Evolutionary conservation across 1,140 invertebrate species (phyloP).

Genomic region (Drosophila baimaii): DNA sequence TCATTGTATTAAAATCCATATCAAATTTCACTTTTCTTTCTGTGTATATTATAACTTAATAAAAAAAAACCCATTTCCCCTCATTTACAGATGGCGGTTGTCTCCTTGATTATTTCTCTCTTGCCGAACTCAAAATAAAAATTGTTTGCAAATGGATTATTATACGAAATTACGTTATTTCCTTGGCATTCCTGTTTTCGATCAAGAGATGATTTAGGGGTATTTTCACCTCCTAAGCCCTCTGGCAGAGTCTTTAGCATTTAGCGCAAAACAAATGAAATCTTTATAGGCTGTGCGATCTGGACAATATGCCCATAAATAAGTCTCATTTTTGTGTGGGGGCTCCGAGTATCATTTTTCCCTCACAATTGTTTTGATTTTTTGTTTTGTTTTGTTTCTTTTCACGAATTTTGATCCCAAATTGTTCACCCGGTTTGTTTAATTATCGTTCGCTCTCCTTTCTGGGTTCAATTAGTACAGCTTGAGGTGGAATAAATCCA

Average conservation of each 20-base stretch:
- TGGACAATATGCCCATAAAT: constrained; percentile 55
- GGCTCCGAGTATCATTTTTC: constrained; percentile 22
- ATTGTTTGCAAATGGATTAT: constrained; percentile 13
- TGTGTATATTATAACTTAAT: not conserved
- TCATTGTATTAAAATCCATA: not conserved
- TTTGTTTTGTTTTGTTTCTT: not conserved
- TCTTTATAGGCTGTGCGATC: constrained; percentile 62
- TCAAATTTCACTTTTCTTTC: not conserved
- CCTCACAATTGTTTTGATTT: constrained; percentile 13
- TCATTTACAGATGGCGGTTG: constrained; percentile 9
- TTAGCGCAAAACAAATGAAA: constrained; percentile 59
- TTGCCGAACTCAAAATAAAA: not conserved
- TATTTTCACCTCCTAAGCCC: constrained; percentile 59
- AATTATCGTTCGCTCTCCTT: constrained; percentile 60
- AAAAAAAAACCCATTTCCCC: constrained; percentile 12
- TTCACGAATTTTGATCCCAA: not conserved
- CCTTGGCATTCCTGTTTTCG: constrained; percentile 25
- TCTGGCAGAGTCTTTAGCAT: constrained; percentile 24
- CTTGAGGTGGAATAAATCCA: constrained; percentile 38
- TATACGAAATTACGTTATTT: constrained; percentile 40
- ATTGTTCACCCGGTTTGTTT: constrained; percentile 47
- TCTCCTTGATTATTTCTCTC: not conserved
- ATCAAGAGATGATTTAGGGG: constrained; percentile 57
- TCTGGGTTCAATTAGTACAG: constrained; percentile 56
- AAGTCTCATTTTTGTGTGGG: constrained; percentile 64